Evolutionary conservation across 2,113 vertebrate genomes (phyloP).

Genomic region (Elephas maximus): DNA sequence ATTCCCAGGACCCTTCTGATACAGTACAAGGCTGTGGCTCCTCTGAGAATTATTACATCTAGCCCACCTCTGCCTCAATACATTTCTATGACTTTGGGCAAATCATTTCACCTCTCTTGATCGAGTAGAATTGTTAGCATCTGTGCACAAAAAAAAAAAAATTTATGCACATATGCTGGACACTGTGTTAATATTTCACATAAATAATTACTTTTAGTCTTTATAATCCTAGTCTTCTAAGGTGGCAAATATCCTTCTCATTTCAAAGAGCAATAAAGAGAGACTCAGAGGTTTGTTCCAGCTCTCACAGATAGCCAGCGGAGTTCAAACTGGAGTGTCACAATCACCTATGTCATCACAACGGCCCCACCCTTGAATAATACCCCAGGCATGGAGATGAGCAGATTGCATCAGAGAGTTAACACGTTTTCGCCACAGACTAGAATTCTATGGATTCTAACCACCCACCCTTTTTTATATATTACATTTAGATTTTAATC

Average conservation of each 20-base stretch:
- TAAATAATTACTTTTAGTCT: background rate
- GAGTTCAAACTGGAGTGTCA: background rate
- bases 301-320: background rate
- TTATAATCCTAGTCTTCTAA: background rate
- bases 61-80: background rate
- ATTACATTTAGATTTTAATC: slow-evolving; percentile 11
- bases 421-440: background rate
- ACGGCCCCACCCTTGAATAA: background rate
- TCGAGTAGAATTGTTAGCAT: background rate
- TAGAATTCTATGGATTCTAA: background rate
- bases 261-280: background rate
- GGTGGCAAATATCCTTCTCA: background rate
- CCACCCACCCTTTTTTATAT: background rate
- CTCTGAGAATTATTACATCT: background rate
- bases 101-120: background rate
- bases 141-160: too few species aligned
- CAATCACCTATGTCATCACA: background rate
- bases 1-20: background rate
- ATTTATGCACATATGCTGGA: background rate
- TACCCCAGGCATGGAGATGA: background rate
- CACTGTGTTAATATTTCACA: background rate
- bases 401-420: background rate
- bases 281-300: background rate
- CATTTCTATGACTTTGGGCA: background rate
- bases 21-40: background rate